phyloP scores from a whole-genome alignment of 2,113 vertebrate genomes.

The Pitta sordida region DNA sequence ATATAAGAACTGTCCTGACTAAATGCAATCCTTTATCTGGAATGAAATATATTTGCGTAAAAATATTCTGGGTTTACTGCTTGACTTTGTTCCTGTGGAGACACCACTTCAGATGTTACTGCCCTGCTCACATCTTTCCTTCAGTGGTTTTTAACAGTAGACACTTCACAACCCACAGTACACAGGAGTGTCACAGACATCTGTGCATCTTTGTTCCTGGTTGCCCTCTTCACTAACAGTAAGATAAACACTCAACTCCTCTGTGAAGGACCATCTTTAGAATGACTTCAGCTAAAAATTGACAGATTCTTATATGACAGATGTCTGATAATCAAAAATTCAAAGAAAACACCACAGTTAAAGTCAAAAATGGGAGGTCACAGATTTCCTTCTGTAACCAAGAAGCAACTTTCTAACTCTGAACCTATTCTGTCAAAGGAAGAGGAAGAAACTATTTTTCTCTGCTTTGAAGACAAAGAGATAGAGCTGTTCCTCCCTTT shows the following conservation, averaged over 20 bases:
- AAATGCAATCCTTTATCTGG: not conserved
- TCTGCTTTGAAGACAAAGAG: not conserved
- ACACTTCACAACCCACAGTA: not conserved
- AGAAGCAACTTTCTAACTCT: not conserved
- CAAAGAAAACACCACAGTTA: not conserved
- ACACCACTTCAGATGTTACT: not conserved
- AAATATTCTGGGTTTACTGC: not conserved
- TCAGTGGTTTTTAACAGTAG: not conserved
- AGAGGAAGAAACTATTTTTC: not conserved
- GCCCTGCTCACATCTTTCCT: not conserved
- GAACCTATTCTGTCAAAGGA: not conserved
- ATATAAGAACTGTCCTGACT: not conserved
- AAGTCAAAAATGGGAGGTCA: not conserved
- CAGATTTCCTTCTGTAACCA: not conserved
- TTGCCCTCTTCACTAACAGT: not conserved
- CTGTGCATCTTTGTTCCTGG: not conserved
- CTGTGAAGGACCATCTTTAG: not conserved
- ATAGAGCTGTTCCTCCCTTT: not conserved
- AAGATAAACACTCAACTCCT: not conserved
- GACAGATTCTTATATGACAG: not conserved
- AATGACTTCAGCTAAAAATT: not conserved
- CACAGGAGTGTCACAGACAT: not conserved
- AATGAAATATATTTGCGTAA: not conserved
- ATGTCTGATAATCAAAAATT: not conserved
- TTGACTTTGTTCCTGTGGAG: not conserved